A percentile compares a stretch with the other conserved stretches of the same genome.
phyloP scores from a whole-genome alignment of 2,113 vertebrate genomes.

The Hypocryptadius cinnamomeus region DNA sequence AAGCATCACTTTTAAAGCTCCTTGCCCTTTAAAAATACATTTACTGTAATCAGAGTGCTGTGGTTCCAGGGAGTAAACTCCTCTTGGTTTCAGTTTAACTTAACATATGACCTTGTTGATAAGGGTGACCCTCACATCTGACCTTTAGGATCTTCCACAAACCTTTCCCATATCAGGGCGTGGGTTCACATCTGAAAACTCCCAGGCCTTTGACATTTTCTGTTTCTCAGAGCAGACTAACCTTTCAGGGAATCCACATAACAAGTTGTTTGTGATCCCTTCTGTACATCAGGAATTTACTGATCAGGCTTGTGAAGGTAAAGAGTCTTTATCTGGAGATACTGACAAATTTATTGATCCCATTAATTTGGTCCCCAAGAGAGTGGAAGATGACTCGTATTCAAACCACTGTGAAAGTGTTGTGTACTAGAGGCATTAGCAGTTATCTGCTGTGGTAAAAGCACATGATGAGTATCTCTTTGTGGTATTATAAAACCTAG shows the following conservation, averaged over 20 bases:
- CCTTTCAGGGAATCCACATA: constrained; percentile 56
- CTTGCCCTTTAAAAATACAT: neutral
- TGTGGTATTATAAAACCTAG: constrained; percentile 70
- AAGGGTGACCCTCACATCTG: neutral
- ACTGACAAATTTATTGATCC: constrained; percentile 48
- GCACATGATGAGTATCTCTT: constrained; percentile 52
- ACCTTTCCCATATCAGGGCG: neutral
- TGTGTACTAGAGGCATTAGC: constrained; percentile 23
- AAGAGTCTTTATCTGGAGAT: constrained; percentile 8
- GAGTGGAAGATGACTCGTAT: neutral
- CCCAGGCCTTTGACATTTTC: constrained; percentile 43
- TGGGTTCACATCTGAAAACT: neutral
- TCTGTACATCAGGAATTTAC: constrained; percentile 12
- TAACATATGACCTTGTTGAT: neutral
- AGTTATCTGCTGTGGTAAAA: constrained; percentile 53
- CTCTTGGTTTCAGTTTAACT: constrained; percentile 44
- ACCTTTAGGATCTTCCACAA: constrained; percentile 10
- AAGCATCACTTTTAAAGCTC: neutral
- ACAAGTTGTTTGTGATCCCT: constrained; percentile 2
- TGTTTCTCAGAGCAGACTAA: constrained; percentile 36
- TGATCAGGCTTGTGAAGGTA: constrained; percentile 10
- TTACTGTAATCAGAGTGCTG: constrained; percentile 13
- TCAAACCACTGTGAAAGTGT: constrained; percentile 8
- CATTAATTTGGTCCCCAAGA: constrained; percentile 32
- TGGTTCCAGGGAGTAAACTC: neutral